Evolutionary conservation across 2,888 invertebrate genomes (phyloP).

Genomic region (Strigamia maritima): DNA sequence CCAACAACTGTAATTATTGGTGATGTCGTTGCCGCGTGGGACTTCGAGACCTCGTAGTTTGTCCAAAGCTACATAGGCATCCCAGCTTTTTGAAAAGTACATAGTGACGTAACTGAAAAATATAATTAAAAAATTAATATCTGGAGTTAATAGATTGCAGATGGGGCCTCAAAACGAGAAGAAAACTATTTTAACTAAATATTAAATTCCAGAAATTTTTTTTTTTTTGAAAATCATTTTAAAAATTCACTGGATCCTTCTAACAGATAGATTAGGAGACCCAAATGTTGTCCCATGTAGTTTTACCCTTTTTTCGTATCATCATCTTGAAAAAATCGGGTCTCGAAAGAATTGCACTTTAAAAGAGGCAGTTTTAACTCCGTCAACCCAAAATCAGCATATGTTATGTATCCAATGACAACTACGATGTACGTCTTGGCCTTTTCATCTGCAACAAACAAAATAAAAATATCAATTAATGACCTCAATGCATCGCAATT

Average conservation of each 20-base stretch:
- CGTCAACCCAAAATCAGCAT: slow-evolving; percentile 38
- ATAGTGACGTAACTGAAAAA: slow-evolving; percentile 32
- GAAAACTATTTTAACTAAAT: too few relatives aligned
- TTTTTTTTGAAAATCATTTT: too few relatives aligned
- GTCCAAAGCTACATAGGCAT: slow-evolving; percentile 38
- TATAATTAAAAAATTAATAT: neutral
- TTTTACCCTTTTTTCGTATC: slow-evolving; percentile 39
- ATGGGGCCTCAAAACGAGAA: too few relatives aligned
- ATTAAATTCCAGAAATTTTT: too few relatives aligned
- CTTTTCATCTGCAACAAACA: slow-evolving; percentile 35
- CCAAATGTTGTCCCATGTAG: too few relatives aligned
- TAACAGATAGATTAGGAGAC: too few relatives aligned
- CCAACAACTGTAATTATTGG: slow-evolving; percentile 38
- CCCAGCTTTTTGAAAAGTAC: slow-evolving; percentile 39
- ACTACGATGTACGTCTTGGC: slow-evolving; percentile 37
- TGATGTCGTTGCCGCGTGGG: slow-evolving; percentile 25
- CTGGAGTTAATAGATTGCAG: too few relatives aligned
- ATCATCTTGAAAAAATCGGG: slow-evolving; percentile 37
- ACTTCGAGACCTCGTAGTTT: slow-evolving; percentile 37
- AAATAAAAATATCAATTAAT: neutral
- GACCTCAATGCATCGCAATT: too few relatives aligned
- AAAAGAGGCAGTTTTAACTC: slow-evolving; percentile 38
- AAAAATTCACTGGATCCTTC: too few relatives aligned
- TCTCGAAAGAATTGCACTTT: slow-evolving; percentile 37
- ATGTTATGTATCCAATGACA: slow-evolving; percentile 33